Base-by-base conservation (phyloP, 2,113 vertebrate species). In the Microcebus murinus region DNA sequence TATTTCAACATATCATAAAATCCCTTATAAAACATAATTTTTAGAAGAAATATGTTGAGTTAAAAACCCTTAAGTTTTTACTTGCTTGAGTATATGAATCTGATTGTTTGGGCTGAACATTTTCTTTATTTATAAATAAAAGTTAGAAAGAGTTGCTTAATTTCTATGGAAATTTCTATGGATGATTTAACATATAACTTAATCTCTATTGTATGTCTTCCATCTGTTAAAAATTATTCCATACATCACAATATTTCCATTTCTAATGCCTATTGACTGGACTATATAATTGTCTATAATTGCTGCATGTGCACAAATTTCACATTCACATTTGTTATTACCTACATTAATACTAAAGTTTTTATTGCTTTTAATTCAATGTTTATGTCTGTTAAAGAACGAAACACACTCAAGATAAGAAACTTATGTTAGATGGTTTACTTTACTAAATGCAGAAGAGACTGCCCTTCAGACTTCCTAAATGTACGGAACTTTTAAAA, bases 61-160 rank as follows among this genome's bases (percentile, higher is more conserved):
- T 86, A 42, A n/a, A 80, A 95, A 77, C 17, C 15, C 13, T 8
- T 63, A 57, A 8, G 1, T 42, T 59, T 97, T 96, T 52, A 74
- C 15, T 50, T 95, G 3, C 21, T 82, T 57, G n/a, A 86, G 57
- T 27, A 87, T 94, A 79, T 87, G 20, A 93, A 52, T 65, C 39
- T 87, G n/a, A 48, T 83, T 65, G 39, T 82, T 80, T 59, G 39
- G 29, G 21, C 27, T 42, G 18, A 77, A 85, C 1, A 65, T 92
- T 96, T 92, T 88, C n/a, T 65, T 91, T 90, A 84, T 90, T 89
- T 96, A 74, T 65, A 91, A 95, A 94, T 94, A 88, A 94, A 96
- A 92, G 31, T 1, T 18, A 17, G 13, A 70, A 91, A 68, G 50
- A 61, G 52, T 70, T 71, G 12, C 81, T 65, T 74, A 4, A 39